These are phyloP conservation scores for Mesoligia furuncula DNA, from an alignment of 2,888 invertebrate species.

Conservation along the genomic window DNA sequence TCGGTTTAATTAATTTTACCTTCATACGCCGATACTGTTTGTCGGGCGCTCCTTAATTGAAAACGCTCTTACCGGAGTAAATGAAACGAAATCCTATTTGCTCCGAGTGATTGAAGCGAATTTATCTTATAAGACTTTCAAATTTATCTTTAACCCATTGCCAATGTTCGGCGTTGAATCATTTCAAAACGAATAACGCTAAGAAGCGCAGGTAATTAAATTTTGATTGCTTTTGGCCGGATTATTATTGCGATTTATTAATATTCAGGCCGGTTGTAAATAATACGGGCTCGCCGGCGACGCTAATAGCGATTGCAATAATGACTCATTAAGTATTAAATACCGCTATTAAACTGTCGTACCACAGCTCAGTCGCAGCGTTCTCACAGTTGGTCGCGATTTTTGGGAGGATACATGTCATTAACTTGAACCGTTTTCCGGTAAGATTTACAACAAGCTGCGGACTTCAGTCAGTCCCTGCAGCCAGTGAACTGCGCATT, in stretches of 20 bases:
- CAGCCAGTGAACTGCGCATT: conserved; percentile 4
- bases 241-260: conserved; percentile 86
- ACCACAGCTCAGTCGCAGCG: conserved; percentile 59
- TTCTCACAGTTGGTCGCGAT: conserved; percentile 49
- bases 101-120: conserved; percentile 89
- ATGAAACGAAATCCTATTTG: conserved; percentile 90
- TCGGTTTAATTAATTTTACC: conserved; percentile 90
- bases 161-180: conserved; percentile 73
- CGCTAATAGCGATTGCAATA: conserved; percentile 83
- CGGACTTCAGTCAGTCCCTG: conserved; percentile 7
- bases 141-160: conserved; percentile 85
- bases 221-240: conserved; percentile 85
- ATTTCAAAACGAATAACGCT: conserved; percentile 75
- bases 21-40: conserved; percentile 90
- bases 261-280: conserved; percentile 83
- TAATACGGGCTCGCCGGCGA: conserved; percentile 77
- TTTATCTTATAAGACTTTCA: conserved; percentile 89
- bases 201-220: conserved; percentile 85
- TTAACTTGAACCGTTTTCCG: conserved; percentile 42
- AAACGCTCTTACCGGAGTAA: conserved; percentile 89
- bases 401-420: conserved; percentile 57
- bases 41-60: conserved; percentile 89
- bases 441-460: conserved; percentile 39
- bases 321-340: conserved; percentile 85
- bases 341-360: conserved; percentile 76